Percentiles rank a stretch among this genome's conserved stretches.
These are phyloP conservation scores for Cremastinae sp. DNA, from an alignment of 2,888 invertebrate genomes.

Conservation along the genomic window DNA sequence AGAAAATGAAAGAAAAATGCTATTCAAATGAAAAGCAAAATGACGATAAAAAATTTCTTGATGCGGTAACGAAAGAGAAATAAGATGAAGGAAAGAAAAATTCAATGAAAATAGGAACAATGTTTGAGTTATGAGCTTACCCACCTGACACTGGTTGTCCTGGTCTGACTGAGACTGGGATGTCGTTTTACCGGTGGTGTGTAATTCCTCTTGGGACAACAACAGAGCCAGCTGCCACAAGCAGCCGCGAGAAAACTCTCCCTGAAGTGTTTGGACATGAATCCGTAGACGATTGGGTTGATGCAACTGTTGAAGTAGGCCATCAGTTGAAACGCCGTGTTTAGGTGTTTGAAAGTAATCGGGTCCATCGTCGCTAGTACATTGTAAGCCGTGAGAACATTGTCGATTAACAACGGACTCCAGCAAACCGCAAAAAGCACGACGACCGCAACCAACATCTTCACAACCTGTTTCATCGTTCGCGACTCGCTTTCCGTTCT, in stretches of 20 bases:
- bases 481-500: constrained; percentile 76
- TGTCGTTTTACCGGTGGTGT: constrained; percentile 74
- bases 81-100: neutral
- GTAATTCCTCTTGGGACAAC: constrained; percentile 72
- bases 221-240: constrained; percentile 78
- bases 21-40: too few species aligned
- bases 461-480: constrained; percentile 83
- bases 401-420: constrained; percentile 85
- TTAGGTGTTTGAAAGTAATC: constrained; percentile 83
- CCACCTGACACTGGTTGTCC: constrained; percentile 79
- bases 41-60: too few species aligned
- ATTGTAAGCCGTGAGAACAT: constrained; percentile 84
- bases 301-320: constrained; percentile 88
- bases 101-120: constrained; percentile 14
- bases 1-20: too few species aligned
- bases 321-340: constrained; percentile 84
- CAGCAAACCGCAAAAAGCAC: constrained; percentile 86
- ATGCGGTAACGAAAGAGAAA: too few species aligned
- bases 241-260: constrained; percentile 82
- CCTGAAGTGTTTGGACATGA: constrained; percentile 87
- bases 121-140: too few species aligned
- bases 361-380: constrained; percentile 81
- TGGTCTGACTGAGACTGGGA: constrained; percentile 78
- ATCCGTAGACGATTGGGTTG: constrained; percentile 88
- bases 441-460: constrained; percentile 87